Conservation (phyloP, 2,797 vertebrate species). For the Lepus oiostolus region DNA sequence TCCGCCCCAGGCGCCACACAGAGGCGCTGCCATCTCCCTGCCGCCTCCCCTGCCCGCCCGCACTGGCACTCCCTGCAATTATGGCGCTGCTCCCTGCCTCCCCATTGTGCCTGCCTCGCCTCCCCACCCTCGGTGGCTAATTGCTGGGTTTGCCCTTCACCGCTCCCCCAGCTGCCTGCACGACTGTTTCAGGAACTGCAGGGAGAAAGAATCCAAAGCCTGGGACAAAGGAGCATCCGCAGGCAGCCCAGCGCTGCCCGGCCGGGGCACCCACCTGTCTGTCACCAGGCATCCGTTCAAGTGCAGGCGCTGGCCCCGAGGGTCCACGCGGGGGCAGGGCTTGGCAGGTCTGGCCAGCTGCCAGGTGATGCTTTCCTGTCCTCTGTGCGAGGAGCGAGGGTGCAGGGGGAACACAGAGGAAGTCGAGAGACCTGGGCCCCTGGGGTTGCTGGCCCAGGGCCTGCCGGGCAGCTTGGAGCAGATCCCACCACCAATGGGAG, state of each 20-base stretch:
- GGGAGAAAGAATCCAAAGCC: background rate
- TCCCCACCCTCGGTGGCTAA: conserved; percentile 71
- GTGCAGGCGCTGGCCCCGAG: background rate
- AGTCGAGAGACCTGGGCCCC: accelerated
- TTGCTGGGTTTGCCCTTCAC: conserved; percentile 83
- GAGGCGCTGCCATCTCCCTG: conserved; percentile 65
- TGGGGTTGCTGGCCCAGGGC: background rate
- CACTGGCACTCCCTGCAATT: conserved; percentile 74
- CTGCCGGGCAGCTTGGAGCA: background rate
- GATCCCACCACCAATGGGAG: background rate
- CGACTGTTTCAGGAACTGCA: conserved; percentile 79
- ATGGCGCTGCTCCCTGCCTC: conserved; percentile 11
- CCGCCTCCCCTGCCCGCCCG: conserved; percentile 5
- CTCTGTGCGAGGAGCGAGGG: background rate
- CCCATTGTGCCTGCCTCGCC: conserved; percentile 52
- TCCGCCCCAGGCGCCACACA: background rate
- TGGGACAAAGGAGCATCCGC: background rate
- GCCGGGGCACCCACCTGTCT: background rate
- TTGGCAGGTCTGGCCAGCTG: background rate
- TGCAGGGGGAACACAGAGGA: background rate
- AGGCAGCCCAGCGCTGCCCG: background rate
- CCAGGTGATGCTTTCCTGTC: background rate
- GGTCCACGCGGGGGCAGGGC: background rate
- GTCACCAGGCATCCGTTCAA: background rate
- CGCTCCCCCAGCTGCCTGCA: conserved; percentile 69